These are phyloP conservation scores for Meta bourneti DNA, from an alignment of 2,888 invertebrate species.

Conservation along the genomic window DNA sequence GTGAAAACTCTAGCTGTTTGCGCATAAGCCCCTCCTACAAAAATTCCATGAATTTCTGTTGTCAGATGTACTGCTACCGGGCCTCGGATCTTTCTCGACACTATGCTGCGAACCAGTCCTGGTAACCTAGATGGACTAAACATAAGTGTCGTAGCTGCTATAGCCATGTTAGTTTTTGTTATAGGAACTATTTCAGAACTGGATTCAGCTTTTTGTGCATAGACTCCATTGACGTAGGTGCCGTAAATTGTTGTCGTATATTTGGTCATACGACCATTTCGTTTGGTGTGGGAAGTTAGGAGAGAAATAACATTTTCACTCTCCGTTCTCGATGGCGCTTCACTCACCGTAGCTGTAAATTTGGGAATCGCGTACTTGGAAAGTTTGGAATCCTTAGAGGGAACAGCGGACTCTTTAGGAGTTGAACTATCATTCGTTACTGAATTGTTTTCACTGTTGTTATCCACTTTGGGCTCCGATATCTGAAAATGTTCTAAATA, in stretches of 20 bases:
- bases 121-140: slow-evolving; percentile 58
- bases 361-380: slow-evolving; percentile 29
- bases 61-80: slow-evolving; percentile 69
- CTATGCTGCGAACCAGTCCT: slow-evolving; percentile 67
- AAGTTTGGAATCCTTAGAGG: not conserved
- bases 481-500: slow-evolving; percentile 65
- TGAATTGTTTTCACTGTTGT: not conserved
- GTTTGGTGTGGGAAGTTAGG: slow-evolving; percentile 37
- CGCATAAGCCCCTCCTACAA: slow-evolving; percentile 69
- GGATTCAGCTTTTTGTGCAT: slow-evolving; percentile 78
- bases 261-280: slow-evolving; percentile 71
- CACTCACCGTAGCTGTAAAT: slow-evolving; percentile 35
- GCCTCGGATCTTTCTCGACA: slow-evolving; percentile 61
- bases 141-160: slow-evolving; percentile 42
- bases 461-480: not conserved
- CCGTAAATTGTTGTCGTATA: slow-evolving; percentile 77
- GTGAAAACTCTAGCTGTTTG: slow-evolving; percentile 72
- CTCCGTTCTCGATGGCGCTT: not conserved
- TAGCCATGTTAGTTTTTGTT: slow-evolving; percentile 65
- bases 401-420: not conserved
- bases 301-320: slow-evolving; percentile 63
- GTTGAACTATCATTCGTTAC: not conserved
- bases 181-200: slow-evolving; percentile 74
- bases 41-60: slow-evolving; percentile 73
- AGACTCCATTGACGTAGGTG: slow-evolving; percentile 77